Evolutionary conservation across 1,140 invertebrate genomes (phyloP), one percentile per base, ranked within the genome.

Genomic region (Chelonus insularis): DNA sequence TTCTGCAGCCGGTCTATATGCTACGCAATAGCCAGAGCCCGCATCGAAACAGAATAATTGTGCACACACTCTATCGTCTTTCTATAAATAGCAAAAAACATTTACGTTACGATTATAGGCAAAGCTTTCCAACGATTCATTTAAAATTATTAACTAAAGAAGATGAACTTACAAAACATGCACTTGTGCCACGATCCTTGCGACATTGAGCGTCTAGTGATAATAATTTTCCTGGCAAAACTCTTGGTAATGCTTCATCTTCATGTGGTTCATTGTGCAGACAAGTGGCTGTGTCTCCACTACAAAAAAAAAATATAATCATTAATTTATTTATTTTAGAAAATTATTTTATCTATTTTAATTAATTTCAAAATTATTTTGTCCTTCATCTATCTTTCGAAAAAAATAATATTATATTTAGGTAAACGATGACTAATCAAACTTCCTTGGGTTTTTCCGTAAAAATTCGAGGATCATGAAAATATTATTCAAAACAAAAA

Each of bases 41-140:
- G 93, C 89, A 79, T 97, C 95, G 76, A 96, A 96, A 79, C 94
- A 97, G 82, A 97, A 97, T 56, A 97, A 84, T 82, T 97, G 95
- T 32, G 94, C 93, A 79, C 95, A 97, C 18, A 97, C 95, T 54
- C 95, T 85, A 76, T 96, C 94, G 73, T 97, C 95, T 89, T 96
- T 96, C 87, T 88, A 74, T 68, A 73, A 68, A 66, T 57, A 29
- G 3, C n/a, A 52, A 41, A 9, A 11, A 51, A 47, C 51, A 14
- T 32, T n/a, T 25, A 51, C 60, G 11, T 41, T 0, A 21, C 12
- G 11, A 37, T 54, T 36, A 16, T 16, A 41, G 18, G 2, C 16
- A 8, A 6, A 18, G 18, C 14, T 18, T 12, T 39, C 6, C 4
- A 39, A 12, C 14, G 14, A 12, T 11, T 12, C 37, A 39, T 39